These are phyloP conservation scores for Oryzias dopingdopingensis DNA, from an alignment of 2,797 vertebrate genomes.

Conservation along the genomic window DNA sequence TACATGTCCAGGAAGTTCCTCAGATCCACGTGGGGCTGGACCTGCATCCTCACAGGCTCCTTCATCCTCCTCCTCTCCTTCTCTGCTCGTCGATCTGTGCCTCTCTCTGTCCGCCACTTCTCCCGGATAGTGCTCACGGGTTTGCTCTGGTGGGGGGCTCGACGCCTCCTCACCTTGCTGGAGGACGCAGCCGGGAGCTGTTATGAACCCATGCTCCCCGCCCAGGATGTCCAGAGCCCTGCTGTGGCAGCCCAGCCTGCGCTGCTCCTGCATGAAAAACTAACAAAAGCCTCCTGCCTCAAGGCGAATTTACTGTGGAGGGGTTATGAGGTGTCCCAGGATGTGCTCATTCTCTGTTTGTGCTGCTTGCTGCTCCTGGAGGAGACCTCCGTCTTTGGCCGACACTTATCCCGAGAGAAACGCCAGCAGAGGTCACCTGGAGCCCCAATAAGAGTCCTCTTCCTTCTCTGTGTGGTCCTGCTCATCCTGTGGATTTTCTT, in stretches of 20 bases:
- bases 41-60: constrained; percentile 78
- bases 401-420: constrained; percentile 57
- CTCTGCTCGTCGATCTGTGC: constrained; percentile 65
- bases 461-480: constrained; percentile 79
- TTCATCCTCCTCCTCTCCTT: constrained; percentile 81
- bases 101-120: constrained; percentile 77
- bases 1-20: constrained; percentile 72
- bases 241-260: constrained; percentile 32
- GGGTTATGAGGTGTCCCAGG: constrained; percentile 81
- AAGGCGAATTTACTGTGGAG: constrained; percentile 77
- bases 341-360: constrained; percentile 81
- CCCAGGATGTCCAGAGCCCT: constrained; percentile 2
- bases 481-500: constrained; percentile 80
- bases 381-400: constrained; percentile 75
- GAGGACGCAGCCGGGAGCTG: constrained; percentile 83
- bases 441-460: constrained; percentile 74
- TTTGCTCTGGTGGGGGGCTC: constrained; percentile 71
- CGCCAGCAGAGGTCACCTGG: constrained; percentile 50
- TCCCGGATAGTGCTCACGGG: constrained; percentile 74
- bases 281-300: constrained; percentile 78
- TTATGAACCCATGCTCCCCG: constrained; percentile 66
- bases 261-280: constrained; percentile 76
- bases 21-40: constrained; percentile 85
- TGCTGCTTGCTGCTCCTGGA: constrained; percentile 83
- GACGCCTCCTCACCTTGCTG: constrained; percentile 70